Evolutionary conservation across 2,888 invertebrate genomes (phyloP).

Genomic region (Digitonthophagus gazella): DNA sequence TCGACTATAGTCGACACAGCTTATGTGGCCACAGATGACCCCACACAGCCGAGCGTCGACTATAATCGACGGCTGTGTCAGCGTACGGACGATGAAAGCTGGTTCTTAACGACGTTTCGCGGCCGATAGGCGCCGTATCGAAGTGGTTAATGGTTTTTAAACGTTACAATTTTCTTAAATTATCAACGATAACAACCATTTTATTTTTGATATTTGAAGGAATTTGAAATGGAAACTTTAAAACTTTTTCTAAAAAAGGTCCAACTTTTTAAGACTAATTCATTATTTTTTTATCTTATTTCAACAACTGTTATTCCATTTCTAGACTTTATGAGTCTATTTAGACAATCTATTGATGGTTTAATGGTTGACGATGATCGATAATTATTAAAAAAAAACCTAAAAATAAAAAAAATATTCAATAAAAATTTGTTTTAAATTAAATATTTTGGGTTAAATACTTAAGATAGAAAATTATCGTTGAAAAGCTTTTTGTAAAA

Average conservation of each 20-base stretch:
- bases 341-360: no score
- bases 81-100: no score
- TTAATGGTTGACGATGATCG: constrained; percentile 31
- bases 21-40: no score
- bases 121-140: no score
- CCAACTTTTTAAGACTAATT: constrained; percentile 63
- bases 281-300: constrained; percentile 61
- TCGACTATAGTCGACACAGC: no score
- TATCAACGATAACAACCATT: constrained; percentile 61
- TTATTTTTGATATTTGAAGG: constrained; percentile 55
- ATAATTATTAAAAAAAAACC: constrained; percentile 59
- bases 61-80: no score
- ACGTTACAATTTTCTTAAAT: constrained; percentile 67
- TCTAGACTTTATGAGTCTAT: constrained; percentile 58
- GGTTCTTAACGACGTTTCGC: no score
- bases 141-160: no score
- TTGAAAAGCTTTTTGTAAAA: constrained; percentile 64
- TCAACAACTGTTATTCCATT: constrained; percentile 67
- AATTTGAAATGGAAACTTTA: constrained; percentile 59
- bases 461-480: constrained; percentile 64
- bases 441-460: constrained; percentile 40
- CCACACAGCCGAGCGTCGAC: no score
- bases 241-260: constrained; percentile 59
- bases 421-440: constrained; percentile 27
- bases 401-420: constrained; percentile 48